Conservation (phyloP, 2,888 invertebrate genomes). For the Ennomos quercinarius region DNA sequence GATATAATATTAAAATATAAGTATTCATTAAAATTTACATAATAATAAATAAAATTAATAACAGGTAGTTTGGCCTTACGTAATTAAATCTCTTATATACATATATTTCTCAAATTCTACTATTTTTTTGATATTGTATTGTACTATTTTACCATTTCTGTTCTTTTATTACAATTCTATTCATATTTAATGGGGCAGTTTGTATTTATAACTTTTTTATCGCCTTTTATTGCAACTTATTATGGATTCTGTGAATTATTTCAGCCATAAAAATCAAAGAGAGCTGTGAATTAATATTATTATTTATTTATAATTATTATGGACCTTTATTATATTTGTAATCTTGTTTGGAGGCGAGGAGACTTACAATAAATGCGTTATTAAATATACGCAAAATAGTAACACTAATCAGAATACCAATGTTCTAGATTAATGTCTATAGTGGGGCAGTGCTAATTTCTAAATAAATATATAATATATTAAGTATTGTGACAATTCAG, state of each 20-base stretch:
- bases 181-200: constrained; percentile 4
- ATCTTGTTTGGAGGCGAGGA: too few species aligned
- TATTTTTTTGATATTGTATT: constrained; percentile 9
- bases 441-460: too few species aligned
- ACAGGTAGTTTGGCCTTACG: constrained; percentile 15
- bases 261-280: neutral
- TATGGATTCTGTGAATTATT: neutral
- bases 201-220: constrained; percentile 10
- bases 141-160: neutral
- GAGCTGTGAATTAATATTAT: neutral
- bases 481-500: too few species aligned
- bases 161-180: constrained; percentile 12
- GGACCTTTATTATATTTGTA: too few species aligned
- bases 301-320: neutral
- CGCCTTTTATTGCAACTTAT: constrained; percentile 4
- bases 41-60: constrained; percentile 15
- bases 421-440: too few species aligned
- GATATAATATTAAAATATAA: neutral
- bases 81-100: neutral
- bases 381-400: too few species aligned
- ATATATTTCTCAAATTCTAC: constrained; percentile 3
- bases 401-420: too few species aligned
- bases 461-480: too few species aligned
- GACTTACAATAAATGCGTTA: too few species aligned
- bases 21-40: constrained; percentile 1